Evolutionary conservation across 2,797 vertebrate genomes (phyloP).

Genomic region (Corythornis leucogaster): DNA sequence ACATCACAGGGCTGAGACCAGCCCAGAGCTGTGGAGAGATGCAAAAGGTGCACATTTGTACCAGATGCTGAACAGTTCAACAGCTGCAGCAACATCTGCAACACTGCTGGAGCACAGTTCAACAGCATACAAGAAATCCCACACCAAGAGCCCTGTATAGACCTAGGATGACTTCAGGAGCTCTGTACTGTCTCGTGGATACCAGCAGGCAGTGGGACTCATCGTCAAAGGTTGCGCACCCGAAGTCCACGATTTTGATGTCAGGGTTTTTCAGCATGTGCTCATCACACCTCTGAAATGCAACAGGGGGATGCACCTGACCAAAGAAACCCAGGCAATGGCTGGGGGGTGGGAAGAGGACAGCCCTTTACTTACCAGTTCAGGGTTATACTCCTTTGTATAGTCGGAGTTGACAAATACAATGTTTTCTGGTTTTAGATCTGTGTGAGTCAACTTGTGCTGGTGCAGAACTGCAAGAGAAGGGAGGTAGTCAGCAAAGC

Average conservation of each 20-base stretch:
- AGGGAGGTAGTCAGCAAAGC: background rate
- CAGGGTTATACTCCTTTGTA: slow-evolving; percentile 84
- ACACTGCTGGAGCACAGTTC: accelerated
- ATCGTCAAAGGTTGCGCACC: slow-evolving; percentile 88
- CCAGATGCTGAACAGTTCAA: too few relatives aligned
- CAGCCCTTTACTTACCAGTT: slow-evolving; percentile 77
- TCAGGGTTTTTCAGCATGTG: slow-evolving; percentile 85
- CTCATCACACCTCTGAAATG: slow-evolving; percentile 86
- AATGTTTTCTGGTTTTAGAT: slow-evolving; percentile 95
- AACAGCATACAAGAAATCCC: accelerated
- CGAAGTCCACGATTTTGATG: slow-evolving; percentile 89
- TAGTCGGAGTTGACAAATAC: slow-evolving; percentile 89
- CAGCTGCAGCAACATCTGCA: accelerated
- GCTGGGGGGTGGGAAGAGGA: background rate
- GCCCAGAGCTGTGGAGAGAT: slow-evolving; percentile 81
- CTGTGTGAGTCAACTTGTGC: slow-evolving; percentile 93
- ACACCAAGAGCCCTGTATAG: background rate
- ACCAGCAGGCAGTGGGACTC: slow-evolving; percentile 89
- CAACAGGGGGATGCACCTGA: background rate
- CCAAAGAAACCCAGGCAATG: background rate
- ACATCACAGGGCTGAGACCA: slow-evolving; percentile 91
- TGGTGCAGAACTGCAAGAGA: slow-evolving; percentile 86
- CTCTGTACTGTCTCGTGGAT: slow-evolving; percentile 89
- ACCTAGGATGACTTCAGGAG: slow-evolving; percentile 92
- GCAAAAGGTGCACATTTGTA: background rate